Base-by-base conservation (phyloP, 2,888 invertebrate genomes). In the Phyllotreta cruciferae region DNA sequence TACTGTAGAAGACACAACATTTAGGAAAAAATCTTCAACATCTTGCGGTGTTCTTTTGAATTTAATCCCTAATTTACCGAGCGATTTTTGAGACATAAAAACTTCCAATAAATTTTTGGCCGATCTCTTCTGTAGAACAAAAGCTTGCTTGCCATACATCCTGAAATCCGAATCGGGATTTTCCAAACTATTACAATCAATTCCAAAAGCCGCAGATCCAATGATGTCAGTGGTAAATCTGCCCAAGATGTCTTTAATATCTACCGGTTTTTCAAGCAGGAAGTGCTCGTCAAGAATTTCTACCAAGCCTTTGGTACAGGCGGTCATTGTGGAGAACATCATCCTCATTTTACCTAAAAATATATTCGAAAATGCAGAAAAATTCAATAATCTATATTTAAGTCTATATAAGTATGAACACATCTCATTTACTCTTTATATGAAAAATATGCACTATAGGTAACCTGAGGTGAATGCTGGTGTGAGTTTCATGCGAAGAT, bases 221-320 rank as follows among this genome's bases (percentile, higher is more conserved):
- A 87, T 85, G 1, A 86, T 83, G 70, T 87, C 86, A 79, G 85
- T 85, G 0, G 85, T 83, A 72, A 84, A 86, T 66, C 83, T 83
- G 3, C 83, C 84, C 65, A 84, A 82, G 38, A 85, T 79, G 38
- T 86, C 84, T 8, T 84, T 76, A 34, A 77, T 71, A 49, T 78
- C 74, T 5, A 78, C 55, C 5, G 70, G 54, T 13, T 72, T 64
- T 14, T 73, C 74, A 0, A 80, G 80, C 0, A 76, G 62, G 60
- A 81, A 64, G 63, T 74, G 44, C 52, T 75, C 42, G 13, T 81
- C 77, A 8, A 85, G 80, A 52, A 85, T 82, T 2, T 78, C 72
- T n/a, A 83, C 74, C 37, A 88, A 79, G 54, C 83, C 82, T 4
- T 82, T 77, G 0, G 84, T 84, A 56, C 87, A 85, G 39, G 83